These are phyloP conservation scores for Cygnus buccinator DNA, from an alignment of 2,113 vertebrate genomes.

Conservation along the genomic window DNA sequence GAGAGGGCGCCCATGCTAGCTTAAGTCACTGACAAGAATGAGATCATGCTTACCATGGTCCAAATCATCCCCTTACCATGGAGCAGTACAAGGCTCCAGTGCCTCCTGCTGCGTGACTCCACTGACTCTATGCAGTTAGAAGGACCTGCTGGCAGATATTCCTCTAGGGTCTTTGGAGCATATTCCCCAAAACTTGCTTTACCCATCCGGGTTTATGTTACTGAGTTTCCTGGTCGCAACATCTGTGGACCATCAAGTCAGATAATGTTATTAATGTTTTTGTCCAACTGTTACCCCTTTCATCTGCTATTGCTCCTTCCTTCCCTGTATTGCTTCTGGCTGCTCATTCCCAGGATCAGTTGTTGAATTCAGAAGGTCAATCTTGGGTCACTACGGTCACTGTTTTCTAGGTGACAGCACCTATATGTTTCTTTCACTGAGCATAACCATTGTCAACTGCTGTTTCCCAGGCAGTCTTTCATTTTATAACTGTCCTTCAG, in stretches of 20 bases:
- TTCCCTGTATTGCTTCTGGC: background rate
- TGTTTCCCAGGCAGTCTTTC: background rate
- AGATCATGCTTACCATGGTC: accelerated
- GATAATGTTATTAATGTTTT: background rate
- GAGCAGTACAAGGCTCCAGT: background rate
- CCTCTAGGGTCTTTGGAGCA: background rate
- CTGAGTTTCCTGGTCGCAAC: background rate
- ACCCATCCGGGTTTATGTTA: background rate
- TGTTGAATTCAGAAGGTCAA: background rate
- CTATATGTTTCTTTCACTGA: background rate
- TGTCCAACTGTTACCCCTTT: background rate
- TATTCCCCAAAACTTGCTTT: background rate
- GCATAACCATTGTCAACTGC: background rate
- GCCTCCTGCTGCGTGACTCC: background rate
- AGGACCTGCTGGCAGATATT: background rate
- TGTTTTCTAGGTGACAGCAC: background rate
- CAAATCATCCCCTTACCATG: no score
- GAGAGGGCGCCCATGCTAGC: background rate
- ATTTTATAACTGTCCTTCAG: background rate
- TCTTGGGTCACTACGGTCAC: background rate
- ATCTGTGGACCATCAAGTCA: background rate
- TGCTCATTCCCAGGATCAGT: background rate
- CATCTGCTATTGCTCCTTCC: background rate
- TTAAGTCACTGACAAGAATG: background rate
- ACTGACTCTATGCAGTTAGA: background rate